These are phyloP conservation scores for Phalacrocorax pelagicus DNA, from an alignment of 2,113 vertebrate genomes.

Conservation along the genomic window DNA sequence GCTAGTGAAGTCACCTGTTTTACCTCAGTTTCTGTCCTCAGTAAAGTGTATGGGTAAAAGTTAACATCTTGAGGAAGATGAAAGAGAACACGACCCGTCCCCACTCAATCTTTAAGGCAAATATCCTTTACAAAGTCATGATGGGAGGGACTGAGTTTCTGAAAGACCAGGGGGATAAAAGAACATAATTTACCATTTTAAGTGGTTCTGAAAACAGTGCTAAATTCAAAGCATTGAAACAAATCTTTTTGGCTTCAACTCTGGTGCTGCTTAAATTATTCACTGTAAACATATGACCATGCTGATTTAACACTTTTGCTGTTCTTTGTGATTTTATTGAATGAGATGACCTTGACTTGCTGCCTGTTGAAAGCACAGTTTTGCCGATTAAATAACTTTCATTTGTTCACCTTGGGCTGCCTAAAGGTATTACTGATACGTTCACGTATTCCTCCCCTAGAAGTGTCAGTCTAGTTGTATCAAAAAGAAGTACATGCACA, in stretches of 20 bases:
- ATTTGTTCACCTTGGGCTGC: neutral
- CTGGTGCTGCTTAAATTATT: constrained; percentile 17
- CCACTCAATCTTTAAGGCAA: neutral
- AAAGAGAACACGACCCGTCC: neutral
- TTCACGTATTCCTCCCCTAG: neutral
- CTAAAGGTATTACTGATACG: neutral
- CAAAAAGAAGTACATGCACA: neutral
- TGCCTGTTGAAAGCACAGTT: neutral
- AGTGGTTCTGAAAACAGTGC: neutral
- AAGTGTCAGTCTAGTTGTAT: neutral
- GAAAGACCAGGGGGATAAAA: neutral
- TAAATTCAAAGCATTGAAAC: neutral
- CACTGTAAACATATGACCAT: neutral
- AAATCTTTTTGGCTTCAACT: neutral
- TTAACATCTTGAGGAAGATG: neutral
- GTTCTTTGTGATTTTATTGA: constrained; percentile 10
- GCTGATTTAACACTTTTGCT: neutral
- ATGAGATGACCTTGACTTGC: neutral
- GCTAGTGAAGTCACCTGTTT: neutral
- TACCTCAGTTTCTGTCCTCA: neutral
- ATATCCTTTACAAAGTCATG: neutral
- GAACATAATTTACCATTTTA: neutral
- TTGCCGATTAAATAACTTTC: neutral
- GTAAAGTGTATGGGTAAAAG: neutral
- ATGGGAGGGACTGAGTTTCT: neutral